Evolutionary conservation across 2,113 vertebrate genomes (phyloP).

Genomic region (Hippopotamus amphibius): DNA sequence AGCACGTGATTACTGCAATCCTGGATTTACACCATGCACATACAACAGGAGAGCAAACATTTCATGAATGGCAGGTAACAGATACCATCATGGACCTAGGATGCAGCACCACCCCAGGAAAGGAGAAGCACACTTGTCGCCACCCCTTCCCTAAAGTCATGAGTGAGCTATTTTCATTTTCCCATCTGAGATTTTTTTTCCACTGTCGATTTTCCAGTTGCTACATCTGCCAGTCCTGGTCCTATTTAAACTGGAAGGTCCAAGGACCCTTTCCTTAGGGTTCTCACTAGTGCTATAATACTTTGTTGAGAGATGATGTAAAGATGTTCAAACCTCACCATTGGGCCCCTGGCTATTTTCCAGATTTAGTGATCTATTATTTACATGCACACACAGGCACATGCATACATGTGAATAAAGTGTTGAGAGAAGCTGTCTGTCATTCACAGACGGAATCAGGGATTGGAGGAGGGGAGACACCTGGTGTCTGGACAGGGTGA

Average conservation of each 20-base stretch:
- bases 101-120: neutral
- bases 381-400: neutral
- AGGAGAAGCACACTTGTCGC: neutral
- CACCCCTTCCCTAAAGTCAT: neutral
- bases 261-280: neutral
- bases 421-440: neutral
- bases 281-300: neutral
- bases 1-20: neutral
- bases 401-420: neutral
- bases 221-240: neutral
- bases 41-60: neutral
- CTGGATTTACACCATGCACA: neutral
- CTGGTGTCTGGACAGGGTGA: neutral
- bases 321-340: neutral
- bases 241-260: slow-evolving; percentile 2
- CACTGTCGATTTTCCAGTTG: neutral
- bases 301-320: neutral
- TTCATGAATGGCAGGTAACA: neutral
- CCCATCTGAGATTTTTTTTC: neutral
- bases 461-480: neutral
- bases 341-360: neutral
- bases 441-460: neutral
- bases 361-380: neutral
- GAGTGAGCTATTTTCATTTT: neutral
- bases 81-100: neutral